Evolutionary conservation across 2,797 vertebrate species (phyloP).

Genomic region (Peromyscus nudipes): DNA sequence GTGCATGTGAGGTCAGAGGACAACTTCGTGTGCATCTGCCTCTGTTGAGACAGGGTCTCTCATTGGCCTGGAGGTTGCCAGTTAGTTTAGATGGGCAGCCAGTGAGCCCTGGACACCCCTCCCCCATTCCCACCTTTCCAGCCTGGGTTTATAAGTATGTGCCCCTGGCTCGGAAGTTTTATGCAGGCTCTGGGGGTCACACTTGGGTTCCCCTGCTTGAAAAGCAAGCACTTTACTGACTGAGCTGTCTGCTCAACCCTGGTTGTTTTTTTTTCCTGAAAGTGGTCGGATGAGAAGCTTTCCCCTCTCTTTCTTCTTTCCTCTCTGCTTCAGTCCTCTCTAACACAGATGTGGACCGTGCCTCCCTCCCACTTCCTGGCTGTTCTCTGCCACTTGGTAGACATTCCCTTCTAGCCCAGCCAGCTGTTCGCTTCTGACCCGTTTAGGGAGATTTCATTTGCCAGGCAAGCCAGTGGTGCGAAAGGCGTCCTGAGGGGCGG

Average conservation of each 20-base stretch:
- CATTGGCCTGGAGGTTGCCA: background rate
- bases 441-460: background rate
- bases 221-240: background rate
- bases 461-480: background rate
- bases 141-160: background rate
- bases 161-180: background rate
- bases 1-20: background rate
- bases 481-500: background rate
- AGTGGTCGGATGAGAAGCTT: background rate
- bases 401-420: background rate
- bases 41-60: background rate
- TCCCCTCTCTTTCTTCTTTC: background rate
- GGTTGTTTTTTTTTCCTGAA: background rate
- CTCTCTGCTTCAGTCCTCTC: background rate
- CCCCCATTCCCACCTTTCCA: no score
- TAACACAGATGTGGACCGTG: rapidly evolving
- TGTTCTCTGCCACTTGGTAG: background rate
- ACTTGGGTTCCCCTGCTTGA: background rate
- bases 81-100: background rate
- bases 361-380: background rate
- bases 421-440: background rate
- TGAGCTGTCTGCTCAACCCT: background rate
- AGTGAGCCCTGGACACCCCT: background rate
- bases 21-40: background rate
- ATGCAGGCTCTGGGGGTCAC: background rate